Percentiles rank a stretch among this genome's conserved stretches.
phyloP scores from a whole-genome alignment of 2,797 vertebrate genomes.

The Stomatorhinus walkeri region DNA sequence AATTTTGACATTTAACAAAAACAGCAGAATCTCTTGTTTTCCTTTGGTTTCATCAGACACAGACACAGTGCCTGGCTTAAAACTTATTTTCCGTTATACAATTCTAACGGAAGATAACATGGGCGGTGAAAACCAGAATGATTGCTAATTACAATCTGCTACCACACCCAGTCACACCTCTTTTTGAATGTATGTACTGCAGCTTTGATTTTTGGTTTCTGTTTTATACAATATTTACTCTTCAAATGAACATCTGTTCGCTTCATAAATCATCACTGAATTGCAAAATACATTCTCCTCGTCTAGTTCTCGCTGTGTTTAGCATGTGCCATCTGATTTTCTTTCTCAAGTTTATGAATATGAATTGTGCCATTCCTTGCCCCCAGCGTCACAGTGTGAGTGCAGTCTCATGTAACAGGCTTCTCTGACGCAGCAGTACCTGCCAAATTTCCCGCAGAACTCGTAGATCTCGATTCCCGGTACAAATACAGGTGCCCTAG shows the following conservation, averaged over 20 bases:
- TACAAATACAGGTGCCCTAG: neutral
- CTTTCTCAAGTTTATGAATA: neutral
- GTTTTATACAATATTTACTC: neutral
- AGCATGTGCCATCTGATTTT: neutral
- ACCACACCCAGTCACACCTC: neutral
- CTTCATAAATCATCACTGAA: neutral
- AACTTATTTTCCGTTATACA: neutral
- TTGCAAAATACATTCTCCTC: neutral
- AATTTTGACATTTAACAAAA: neutral
- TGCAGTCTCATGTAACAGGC: neutral
- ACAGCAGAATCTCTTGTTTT: neutral
- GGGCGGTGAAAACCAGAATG: neutral
- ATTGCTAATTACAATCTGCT: neutral
- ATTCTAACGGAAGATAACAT: neutral
- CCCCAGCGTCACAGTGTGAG: neutral
- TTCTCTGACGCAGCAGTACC: neutral
- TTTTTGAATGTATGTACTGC: neutral
- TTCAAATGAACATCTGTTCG: neutral
- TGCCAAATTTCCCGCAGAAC: neutral
- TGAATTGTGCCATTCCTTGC: neutral
- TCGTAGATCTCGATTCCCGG: neutral
- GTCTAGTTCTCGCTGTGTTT: neutral
- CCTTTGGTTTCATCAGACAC: neutral
- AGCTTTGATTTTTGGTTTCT: neutral
- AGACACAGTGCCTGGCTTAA: neutral